A percentile compares a stretch with the other conserved stretches of the same genome.
These are phyloP conservation scores for Willisornis vidua DNA, from an alignment of 2,113 vertebrate genomes.

Conservation along the genomic window DNA sequence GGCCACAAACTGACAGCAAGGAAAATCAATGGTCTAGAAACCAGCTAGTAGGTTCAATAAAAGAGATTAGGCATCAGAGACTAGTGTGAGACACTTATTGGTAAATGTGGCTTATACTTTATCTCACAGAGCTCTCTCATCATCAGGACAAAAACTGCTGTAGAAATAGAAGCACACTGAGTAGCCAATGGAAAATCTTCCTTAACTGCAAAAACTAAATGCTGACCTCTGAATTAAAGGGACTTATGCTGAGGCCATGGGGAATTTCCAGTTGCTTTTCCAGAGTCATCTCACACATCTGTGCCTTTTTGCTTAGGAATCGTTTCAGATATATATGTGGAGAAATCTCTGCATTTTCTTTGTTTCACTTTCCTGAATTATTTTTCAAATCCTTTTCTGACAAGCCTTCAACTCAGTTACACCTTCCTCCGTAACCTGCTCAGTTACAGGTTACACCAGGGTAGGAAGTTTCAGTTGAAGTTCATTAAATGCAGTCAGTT, in stretches of 20 bases:
- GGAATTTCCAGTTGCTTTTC: conserved; percentile 66
- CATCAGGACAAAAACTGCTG: conserved; percentile 70
- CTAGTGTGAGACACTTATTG: conserved; percentile 69
- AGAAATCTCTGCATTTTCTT: neutral
- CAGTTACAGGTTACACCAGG: neutral
- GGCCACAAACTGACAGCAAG: conserved; percentile 79
- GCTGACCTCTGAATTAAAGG: conserved; percentile 65
- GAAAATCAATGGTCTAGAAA: conserved; percentile 84
- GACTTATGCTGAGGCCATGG: conserved; percentile 41
- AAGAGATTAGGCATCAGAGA: conserved; percentile 79
- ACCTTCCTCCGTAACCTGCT: neutral
- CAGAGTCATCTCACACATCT: conserved; percentile 18
- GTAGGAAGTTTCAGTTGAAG: neutral
- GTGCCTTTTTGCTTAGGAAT: conserved; percentile 27
- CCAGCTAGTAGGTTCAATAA: conserved; percentile 80
- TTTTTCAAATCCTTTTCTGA: neutral
- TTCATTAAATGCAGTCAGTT: neutral
- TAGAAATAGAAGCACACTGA: conserved; percentile 61
- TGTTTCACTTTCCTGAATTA: neutral
- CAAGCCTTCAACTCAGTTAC: neutral
- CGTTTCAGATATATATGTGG: conserved; percentile 7
- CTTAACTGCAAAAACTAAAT: conserved; percentile 47
- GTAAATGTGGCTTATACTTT: conserved; percentile 75
- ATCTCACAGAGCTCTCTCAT: conserved; percentile 65
- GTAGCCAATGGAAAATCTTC: conserved; percentile 25